Percentiles rank a stretch among this genome's conserved stretches.
phyloP scores from a whole-genome alignment of 2,797 vertebrate genomes.

The Tamandua tetradactyla region DNA sequence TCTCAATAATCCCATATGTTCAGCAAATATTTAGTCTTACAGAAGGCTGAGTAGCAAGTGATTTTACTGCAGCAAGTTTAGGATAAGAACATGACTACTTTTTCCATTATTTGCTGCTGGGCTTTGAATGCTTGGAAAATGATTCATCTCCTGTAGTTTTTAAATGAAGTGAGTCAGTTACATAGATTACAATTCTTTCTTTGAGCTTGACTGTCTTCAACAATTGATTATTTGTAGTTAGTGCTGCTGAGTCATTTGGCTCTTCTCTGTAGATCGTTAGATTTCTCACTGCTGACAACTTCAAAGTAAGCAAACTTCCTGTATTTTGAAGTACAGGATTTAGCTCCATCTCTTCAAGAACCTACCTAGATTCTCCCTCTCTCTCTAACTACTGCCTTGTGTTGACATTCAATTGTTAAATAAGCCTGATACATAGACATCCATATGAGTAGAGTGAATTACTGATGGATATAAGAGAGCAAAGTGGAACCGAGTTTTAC shows the following conservation, averaged over 20 bases:
- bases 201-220: not conserved
- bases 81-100: not conserved
- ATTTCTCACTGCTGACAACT: not conserved
- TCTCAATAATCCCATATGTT: not conserved
- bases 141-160: not conserved
- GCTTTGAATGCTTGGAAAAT: not conserved
- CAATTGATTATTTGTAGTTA: not conserved
- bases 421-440: not conserved
- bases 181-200: not conserved
- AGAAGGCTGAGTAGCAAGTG: not conserved
- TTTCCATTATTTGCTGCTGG: not conserved
- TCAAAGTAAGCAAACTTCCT: slow-evolving; percentile 16
- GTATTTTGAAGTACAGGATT: not conserved
- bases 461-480: not conserved
- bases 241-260: not conserved
- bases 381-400: not conserved
- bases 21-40: not conserved
- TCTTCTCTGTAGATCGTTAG: not conserved
- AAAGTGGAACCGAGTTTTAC: not conserved
- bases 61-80: not conserved
- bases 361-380: not conserved
- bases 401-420: not conserved
- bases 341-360: not conserved
- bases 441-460: not conserved
- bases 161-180: not conserved